phyloP scores from a whole-genome alignment of 2,797 vertebrate species.

The Sebastes oblongus region DNA sequence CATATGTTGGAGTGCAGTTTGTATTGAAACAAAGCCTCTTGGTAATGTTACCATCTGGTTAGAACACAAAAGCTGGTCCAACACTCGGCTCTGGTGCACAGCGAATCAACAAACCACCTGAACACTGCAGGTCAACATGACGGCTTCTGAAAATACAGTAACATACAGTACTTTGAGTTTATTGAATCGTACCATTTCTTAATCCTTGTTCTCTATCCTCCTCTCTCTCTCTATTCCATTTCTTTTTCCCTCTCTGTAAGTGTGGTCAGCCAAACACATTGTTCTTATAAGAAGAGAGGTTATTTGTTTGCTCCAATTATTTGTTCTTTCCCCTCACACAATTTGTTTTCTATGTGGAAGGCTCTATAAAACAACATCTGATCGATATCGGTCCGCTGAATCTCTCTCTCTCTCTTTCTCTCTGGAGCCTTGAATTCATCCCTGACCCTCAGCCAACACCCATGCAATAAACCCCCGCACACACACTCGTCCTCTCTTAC shows the following conservation, averaged over 20 bases:
- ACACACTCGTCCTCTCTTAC: not conserved
- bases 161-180: not conserved
- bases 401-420: constrained; percentile 2
- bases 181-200: not conserved
- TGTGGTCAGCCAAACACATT: constrained; percentile 22
- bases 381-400: constrained; percentile 50
- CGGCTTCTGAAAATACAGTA: not conserved
- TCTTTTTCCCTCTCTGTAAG: not conserved
- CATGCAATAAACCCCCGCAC: not conserved
- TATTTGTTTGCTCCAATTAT: constrained; percentile 45
- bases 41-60: constrained; percentile 40
- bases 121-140: not conserved
- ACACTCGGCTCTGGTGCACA: not conserved
- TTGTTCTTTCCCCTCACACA: not conserved
- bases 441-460: constrained; percentile 38
- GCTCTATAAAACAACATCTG: constrained; percentile 50
- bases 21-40: constrained; percentile 42
- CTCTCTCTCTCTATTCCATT: not conserved
- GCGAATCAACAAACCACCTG: not conserved
- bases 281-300: not conserved
- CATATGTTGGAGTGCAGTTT: constrained; percentile 31
- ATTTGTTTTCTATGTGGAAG: constrained; percentile 51
- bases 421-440: constrained; percentile 46
- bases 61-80: constrained; percentile 3
- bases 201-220: not conserved